These are phyloP conservation scores for Esox niger DNA, from an alignment of 2,113 vertebrate genomes.

Conservation along the genomic window DNA sequence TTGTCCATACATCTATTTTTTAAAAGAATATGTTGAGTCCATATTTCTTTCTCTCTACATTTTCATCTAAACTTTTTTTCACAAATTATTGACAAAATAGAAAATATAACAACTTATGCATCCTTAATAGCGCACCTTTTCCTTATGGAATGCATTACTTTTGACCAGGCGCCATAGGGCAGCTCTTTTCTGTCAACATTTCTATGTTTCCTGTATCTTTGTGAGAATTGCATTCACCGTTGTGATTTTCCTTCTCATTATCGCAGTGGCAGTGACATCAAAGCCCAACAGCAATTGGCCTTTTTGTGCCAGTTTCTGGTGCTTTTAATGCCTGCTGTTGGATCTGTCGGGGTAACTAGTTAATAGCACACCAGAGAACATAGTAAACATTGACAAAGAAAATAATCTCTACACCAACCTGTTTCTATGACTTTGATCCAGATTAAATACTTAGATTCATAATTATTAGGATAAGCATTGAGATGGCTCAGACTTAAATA, in stretches of 20 bases:
- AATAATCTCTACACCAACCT: constrained; percentile 42
- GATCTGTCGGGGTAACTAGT: constrained; percentile 36
- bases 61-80: no score
- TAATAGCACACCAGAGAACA: constrained; percentile 52
- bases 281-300: not conserved
- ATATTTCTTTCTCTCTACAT: not conserved
- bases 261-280: not conserved
- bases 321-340: constrained; percentile 38
- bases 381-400: constrained; percentile 53
- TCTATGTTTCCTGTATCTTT: no score
- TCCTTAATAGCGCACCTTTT: no score
- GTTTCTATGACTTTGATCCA: constrained; percentile 36
- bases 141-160: no score
- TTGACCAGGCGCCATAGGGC: no score
- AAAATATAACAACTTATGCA: no score
- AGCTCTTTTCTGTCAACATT: no score
- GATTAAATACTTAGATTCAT: constrained; percentile 10
- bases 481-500: no score
- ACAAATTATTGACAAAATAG: no score
- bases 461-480: not conserved
- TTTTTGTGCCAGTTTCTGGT: not conserved
- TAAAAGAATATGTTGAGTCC: constrained; percentile 15
- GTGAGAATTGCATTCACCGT: no score
- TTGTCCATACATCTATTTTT: constrained; percentile 30
- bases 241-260: not conserved